Evolutionary conservation across 1,140 invertebrate species (phyloP).

Genomic region (Drosophila murphyi): DNA sequence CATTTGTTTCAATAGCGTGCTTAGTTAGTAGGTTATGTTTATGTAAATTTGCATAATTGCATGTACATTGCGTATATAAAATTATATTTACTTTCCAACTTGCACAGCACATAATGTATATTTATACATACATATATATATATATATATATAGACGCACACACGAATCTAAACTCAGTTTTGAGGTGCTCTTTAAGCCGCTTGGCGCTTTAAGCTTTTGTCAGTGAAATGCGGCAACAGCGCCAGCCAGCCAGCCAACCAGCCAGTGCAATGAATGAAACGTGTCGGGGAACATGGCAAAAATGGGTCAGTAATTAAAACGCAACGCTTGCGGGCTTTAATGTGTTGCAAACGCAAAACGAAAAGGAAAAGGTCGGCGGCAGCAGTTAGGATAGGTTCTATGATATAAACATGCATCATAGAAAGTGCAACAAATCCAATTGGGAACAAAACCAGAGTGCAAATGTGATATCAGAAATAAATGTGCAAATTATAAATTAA

Average conservation of each 20-base stretch:
- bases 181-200: constrained; percentile 28
- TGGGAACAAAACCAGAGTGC: too few relatives aligned
- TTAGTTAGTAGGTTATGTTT: constrained; percentile 82
- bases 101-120: constrained; percentile 11
- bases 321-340: constrained; percentile 50
- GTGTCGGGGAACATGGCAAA: constrained; percentile 29
- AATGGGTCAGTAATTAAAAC: constrained; percentile 54
- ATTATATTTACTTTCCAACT: constrained; percentile 31
- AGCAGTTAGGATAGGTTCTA: not conserved
- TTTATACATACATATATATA: constrained; percentile 6
- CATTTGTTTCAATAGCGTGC: constrained; percentile 78
- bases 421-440: not conserved
- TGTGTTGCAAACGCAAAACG: constrained; percentile 18
- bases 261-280: constrained; percentile 19
- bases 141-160: constrained; percentile 7
- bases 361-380: not conserved
- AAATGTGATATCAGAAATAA: too few relatives aligned
- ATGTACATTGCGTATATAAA: constrained; percentile 36
- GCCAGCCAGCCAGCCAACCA: constrained; percentile 8
- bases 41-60: constrained; percentile 80
- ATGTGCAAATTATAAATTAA: not conserved
- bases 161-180: not conserved
- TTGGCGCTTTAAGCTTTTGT: constrained; percentile 27
- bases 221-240: constrained; percentile 37
- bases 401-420: not conserved